phyloP scores from a whole-genome alignment of 2,888 invertebrate species.

The Octonoba sinensis region DNA sequence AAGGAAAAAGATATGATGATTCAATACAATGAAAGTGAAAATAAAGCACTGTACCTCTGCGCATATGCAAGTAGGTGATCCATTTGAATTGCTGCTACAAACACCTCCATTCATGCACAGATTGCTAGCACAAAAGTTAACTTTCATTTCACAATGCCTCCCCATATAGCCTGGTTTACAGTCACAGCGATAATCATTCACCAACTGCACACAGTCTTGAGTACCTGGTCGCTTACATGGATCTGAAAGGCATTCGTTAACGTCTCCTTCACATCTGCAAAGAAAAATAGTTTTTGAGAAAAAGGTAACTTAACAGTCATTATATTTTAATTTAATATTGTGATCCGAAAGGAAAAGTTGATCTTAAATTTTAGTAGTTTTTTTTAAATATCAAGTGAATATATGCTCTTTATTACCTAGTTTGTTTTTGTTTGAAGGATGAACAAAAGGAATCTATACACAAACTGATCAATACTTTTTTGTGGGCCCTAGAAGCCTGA shows the following conservation, averaged over 20 bases:
- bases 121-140: constrained; percentile 89
- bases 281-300: constrained; percentile 73
- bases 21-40: neutral
- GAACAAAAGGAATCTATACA: no score
- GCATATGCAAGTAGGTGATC: constrained; percentile 84
- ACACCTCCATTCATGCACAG: constrained; percentile 90
- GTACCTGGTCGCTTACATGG: constrained; percentile 89
- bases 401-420: no score
- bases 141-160: constrained; percentile 87
- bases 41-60: constrained; percentile 69
- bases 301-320: no score
- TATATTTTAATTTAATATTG: no score
- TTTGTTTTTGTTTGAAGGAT: no score
- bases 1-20: no score
- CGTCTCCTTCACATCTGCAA: constrained; percentile 93
- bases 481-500: no score
- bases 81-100: constrained; percentile 81
- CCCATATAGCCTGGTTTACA: constrained; percentile 94
- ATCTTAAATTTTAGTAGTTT: no score
- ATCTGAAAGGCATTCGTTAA: constrained; percentile 94
- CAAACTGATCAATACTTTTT: no score
- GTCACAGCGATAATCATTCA: constrained; percentile 94
- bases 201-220: constrained; percentile 80
- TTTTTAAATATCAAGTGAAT: no score
- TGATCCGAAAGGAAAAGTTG: no score